Conservation (phyloP, 2,113 vertebrate species). For the Ahaetulla prasina region DNA sequence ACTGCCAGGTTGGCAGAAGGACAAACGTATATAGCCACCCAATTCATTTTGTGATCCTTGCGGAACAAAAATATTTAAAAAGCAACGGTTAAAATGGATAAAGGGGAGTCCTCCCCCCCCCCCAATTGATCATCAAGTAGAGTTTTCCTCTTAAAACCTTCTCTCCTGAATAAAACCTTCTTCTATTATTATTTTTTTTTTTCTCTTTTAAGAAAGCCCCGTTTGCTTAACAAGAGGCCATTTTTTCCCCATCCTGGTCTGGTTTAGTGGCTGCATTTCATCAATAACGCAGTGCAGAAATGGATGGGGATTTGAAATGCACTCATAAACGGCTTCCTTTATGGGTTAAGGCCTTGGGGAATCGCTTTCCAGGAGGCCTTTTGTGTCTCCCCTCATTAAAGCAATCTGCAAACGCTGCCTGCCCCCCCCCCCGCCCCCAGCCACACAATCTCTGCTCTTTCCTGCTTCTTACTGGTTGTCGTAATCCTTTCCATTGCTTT, state of each 20-base stretch:
- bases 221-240: background rate
- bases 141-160: background rate
- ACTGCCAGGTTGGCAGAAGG: too few species aligned
- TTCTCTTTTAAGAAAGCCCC: background rate
- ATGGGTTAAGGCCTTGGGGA: background rate
- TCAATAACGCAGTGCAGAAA: background rate
- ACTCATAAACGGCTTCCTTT: background rate
- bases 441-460: background rate
- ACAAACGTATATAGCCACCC: too few species aligned
- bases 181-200: background rate
- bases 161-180: background rate
- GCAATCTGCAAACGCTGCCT: background rate
- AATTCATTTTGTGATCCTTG: too few species aligned
- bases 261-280: background rate
- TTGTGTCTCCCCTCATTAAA: background rate
- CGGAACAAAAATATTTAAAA: too few species aligned
- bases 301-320: background rate
- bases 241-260: background rate
- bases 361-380: background rate
- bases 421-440: accelerated
- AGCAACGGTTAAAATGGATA: too few species aligned
- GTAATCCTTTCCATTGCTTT: background rate
- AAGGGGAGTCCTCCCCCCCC: too few species aligned
- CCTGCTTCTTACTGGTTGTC: background rate
- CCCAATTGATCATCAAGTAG: background rate